phyloP scores from a whole-genome alignment of 2,113 vertebrate species.

The Apus apus region DNA sequence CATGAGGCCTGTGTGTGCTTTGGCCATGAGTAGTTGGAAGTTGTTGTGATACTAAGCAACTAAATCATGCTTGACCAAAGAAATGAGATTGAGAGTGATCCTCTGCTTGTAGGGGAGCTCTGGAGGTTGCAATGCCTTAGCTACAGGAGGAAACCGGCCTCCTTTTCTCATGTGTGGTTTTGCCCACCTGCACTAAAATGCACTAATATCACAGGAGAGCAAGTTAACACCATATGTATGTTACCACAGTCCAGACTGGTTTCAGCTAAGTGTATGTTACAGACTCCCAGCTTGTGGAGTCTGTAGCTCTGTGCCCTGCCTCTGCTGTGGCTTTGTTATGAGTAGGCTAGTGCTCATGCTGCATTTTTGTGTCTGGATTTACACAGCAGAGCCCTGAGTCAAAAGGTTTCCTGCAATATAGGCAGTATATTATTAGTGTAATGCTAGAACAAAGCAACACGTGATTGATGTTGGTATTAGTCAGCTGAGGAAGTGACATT shows the following conservation, averaged over 20 bases:
- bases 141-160: not conserved
- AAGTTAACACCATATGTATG: not conserved
- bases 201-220: not conserved
- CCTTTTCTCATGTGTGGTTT: not conserved
- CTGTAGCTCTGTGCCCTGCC: not conserved
- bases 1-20: not conserved
- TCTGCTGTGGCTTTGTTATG: not conserved
- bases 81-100: not conserved
- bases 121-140: not conserved
- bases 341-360: not conserved
- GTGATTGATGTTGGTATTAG: not conserved
- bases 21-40: not conserved
- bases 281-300: not conserved
- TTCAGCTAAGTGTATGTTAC: not conserved
- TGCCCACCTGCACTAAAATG: not conserved
- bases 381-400: not conserved
- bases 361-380: conserved; percentile 1
- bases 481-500: conserved; percentile 25
- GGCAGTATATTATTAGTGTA: not conserved
- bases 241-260: not conserved
- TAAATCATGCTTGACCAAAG: not conserved
- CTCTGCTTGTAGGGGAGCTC: not conserved
- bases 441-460: not conserved
- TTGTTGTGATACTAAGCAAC: not conserved
- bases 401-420: conserved; percentile 9